Percentiles rank a stretch among this genome's conserved stretches.
Evolutionary conservation across 2,888 invertebrate species (phyloP).

Genomic region (Leptinotarsa haldemani): DNA sequence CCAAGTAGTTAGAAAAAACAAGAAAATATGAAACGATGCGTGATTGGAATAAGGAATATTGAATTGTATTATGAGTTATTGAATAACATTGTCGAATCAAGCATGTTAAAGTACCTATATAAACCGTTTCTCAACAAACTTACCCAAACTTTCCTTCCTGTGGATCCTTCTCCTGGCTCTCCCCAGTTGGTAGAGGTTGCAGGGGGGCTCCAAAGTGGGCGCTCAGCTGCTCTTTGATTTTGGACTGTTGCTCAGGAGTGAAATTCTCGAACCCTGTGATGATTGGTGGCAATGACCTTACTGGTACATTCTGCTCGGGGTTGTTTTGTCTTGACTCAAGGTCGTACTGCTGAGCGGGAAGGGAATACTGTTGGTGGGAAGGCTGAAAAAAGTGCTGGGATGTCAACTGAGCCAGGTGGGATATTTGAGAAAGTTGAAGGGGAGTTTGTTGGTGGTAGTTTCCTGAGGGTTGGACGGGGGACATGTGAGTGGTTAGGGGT

Average conservation of each 20-base stretch:
- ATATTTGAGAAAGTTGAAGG: constrained; percentile 47
- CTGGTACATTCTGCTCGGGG: constrained; percentile 44
- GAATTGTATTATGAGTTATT: no score
- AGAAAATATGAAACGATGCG: no score
- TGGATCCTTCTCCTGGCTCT: background rate
- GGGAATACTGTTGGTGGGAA: constrained; percentile 5
- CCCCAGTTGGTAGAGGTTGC: constrained; percentile 36
- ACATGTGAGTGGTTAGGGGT: constrained; percentile 39
- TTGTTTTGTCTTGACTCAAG: constrained; percentile 24
- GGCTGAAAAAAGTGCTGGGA: constrained; percentile 1
- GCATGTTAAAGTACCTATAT: no score
- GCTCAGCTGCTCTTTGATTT: constrained; percentile 62
- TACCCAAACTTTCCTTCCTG: constrained; percentile 4
- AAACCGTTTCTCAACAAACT: background rate
- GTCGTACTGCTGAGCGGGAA: constrained; percentile 11
- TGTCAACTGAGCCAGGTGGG: constrained; percentile 50
- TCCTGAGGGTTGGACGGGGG: constrained; percentile 39
- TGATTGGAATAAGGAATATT: no score
- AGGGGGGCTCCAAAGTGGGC: constrained; percentile 57
- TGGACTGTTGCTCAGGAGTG: constrained; percentile 62
- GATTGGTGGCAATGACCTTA: constrained; percentile 57
- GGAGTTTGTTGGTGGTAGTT: constrained; percentile 36
- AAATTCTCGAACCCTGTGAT: constrained; percentile 65
- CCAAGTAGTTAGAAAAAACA: no score
- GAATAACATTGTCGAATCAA: no score